Evolutionary conservation across 2,113 vertebrate species (phyloP), one percentile per base, ranked within the genome.

Genomic region (Chionis minor): DNA sequence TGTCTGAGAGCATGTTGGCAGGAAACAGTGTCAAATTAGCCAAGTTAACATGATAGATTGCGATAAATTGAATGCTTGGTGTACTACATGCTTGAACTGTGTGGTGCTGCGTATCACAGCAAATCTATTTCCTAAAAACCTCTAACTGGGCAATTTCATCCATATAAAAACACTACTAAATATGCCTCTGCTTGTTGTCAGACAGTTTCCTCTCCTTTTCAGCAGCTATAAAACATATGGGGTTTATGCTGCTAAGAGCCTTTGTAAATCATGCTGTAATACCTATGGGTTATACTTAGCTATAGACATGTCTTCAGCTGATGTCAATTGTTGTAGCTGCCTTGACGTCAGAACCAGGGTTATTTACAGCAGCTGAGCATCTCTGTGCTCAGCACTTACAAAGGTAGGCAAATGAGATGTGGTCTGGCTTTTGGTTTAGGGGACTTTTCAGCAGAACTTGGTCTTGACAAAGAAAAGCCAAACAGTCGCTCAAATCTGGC

Each of bases 11-110:
- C 67, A 75, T 33, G n/a, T 74, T 77, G 69, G 59, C 81, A 96
- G 90, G 66, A 94, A 97, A 78, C 24, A 87, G 16, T 63, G 74
- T 91, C 94, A 96, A 95, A 96, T 97, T 96, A 97, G 84, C 90
- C 85, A 90, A 96, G 69, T 93, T 97, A 98, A 54, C 30, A 51
- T 90, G 94, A 98, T 85, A 92, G 86, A 94, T 58, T 59, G 70
- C 85, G 95, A 94, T 96, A 95, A 95, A 97, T 65, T 28, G 70
- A 82, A 81, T 47, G 33, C 54, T 92, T 77, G 65, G 71, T 62
- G 69, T 88, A 81, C 69, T 81, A 22, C 3, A 5, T 86, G 67
- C 51, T 90, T 91, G 78, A 95, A 63, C 62, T 87, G 20, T 14
- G 4, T 23, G n/a, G 40, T 87, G 32, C 62, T 87, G 24, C 8